These are phyloP conservation scores for Vimba vimba DNA, from an alignment of 2,113 vertebrate species.

Conservation along the genomic window DNA sequence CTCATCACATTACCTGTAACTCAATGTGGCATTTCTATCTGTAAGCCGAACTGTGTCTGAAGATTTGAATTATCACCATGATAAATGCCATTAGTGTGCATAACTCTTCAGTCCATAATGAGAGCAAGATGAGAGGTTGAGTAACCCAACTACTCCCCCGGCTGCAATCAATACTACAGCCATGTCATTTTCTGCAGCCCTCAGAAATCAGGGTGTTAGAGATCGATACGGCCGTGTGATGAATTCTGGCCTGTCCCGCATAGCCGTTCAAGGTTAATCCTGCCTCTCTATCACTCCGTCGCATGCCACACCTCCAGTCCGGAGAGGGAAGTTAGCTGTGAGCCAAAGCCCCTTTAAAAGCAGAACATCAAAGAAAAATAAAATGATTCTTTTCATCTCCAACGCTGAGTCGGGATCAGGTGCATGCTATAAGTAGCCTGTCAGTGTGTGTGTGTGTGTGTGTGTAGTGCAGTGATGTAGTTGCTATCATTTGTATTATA, in stretches of 20 bases:
- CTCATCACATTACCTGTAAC: slow-evolving; percentile 16
- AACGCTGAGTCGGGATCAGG: slow-evolving; percentile 17
- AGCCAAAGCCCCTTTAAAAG: slow-evolving; percentile 52
- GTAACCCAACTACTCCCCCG: slow-evolving; percentile 22
- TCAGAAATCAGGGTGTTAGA: slow-evolving; percentile 47
- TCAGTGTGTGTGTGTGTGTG: slow-evolving; percentile 18
- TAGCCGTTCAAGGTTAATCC: slow-evolving; percentile 53
- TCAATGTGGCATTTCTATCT: slow-evolving; percentile 4
- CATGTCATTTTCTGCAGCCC: slow-evolving; percentile 51
- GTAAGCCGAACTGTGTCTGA: background rate
- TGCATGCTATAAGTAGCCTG: slow-evolving; percentile 33
- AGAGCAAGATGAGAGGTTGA: slow-evolving; percentile 23
- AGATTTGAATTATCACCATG: slow-evolving; percentile 27
- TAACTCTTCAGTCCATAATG: slow-evolving; percentile 44
- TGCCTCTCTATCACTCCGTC: slow-evolving; percentile 45
- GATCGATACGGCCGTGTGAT: slow-evolving; percentile 52
- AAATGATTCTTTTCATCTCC: slow-evolving; percentile 46
- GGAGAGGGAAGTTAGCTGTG: slow-evolving; percentile 14
- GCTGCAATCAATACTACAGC: slow-evolving; percentile 52
- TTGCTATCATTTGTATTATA: slow-evolving; percentile 33
- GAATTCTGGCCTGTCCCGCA: slow-evolving; percentile 48
- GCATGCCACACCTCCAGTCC: slow-evolving; percentile 27
- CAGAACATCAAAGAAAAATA: slow-evolving; percentile 49
- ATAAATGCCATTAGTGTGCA: slow-evolving; percentile 27
- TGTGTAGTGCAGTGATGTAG: slow-evolving; percentile 27